Conservation (phyloP, 2,797 vertebrate species). For the Falco peregrinus region DNA sequence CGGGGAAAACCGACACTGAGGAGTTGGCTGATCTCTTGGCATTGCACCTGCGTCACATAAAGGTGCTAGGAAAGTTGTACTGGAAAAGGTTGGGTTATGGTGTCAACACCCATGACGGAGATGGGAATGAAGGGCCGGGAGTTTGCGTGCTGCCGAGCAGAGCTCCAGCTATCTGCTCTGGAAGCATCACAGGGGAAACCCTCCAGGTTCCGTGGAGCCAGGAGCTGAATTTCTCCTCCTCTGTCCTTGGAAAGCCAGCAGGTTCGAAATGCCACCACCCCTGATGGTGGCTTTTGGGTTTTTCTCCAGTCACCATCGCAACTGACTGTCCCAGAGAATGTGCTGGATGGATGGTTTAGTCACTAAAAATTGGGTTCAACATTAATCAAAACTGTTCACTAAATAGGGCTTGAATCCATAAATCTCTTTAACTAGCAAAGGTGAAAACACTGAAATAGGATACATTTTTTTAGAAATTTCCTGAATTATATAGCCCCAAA, state of each 20-base stretch:
- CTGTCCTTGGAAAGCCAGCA: not conserved
- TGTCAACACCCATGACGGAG: not conserved
- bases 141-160: not conserved
- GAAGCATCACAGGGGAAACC: not conserved
- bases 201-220: rapidly evolving
- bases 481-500: not conserved
- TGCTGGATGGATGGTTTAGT: not conserved
- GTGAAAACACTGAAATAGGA: not conserved
- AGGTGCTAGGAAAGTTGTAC: not conserved
- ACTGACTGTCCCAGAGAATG: not conserved
- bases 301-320: not conserved
- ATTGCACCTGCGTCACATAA: rapidly evolving
- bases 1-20: rapidly evolving
- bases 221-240: not conserved
- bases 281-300: rapidly evolving
- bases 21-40: not conserved
- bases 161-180: not conserved
- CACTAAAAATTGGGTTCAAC: not conserved
- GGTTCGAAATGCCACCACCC: not conserved
- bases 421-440: not conserved
- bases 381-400: not conserved
- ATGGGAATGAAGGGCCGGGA: not conserved
- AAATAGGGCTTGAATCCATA: not conserved
- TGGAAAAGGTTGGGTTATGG: not conserved
- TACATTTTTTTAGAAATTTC: not conserved